Evolutionary conservation across 2,797 vertebrate species (phyloP).

Genomic region (Galago senegalensis): DNA sequence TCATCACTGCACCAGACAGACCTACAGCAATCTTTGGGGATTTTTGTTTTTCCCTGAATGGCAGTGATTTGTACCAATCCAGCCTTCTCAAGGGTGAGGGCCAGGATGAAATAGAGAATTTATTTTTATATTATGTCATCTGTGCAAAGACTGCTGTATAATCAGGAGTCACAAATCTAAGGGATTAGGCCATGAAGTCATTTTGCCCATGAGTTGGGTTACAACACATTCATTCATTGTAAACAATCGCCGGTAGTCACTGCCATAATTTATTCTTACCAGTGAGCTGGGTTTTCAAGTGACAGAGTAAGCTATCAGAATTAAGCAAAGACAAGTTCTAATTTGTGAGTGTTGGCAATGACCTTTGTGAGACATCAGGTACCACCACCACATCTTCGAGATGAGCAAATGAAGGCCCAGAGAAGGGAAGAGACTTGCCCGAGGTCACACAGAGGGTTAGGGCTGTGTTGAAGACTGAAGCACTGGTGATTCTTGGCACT

Average conservation of each 20-base stretch:
- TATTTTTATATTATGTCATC: slow-evolving; percentile 24
- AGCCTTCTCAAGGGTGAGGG: neutral
- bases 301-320: neutral
- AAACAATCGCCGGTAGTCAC: neutral
- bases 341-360: neutral
- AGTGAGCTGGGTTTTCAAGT: neutral
- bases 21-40: neutral
- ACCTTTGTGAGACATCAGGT: neutral
- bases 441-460: neutral
- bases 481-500: neutral
- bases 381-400: neutral
- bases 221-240: neutral
- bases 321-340: neutral
- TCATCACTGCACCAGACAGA: neutral
- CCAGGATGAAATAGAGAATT: slow-evolving; percentile 16
- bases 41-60: neutral
- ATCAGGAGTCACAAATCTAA: neutral
- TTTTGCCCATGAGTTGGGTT: neutral
- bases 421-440: neutral
- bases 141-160: neutral
- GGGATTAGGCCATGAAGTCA: slow-evolving; percentile 35
- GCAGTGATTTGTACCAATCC: neutral
- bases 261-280: slow-evolving; percentile 23
- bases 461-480: neutral
- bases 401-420: neutral